phyloP scores from a whole-genome alignment of 2,797 vertebrate species.

The Momotus momota region DNA sequence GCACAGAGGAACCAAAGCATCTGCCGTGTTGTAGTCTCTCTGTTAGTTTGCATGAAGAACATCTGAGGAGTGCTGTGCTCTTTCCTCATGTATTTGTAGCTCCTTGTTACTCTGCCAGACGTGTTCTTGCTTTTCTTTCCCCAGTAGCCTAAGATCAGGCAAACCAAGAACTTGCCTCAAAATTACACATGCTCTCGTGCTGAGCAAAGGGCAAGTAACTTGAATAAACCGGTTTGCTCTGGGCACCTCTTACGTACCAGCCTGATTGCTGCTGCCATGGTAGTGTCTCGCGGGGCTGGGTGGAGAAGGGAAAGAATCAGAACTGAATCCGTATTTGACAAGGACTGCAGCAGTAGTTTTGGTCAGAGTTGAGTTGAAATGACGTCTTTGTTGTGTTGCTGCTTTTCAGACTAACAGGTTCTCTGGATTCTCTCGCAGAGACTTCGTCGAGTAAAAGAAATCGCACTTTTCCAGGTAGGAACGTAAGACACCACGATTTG shows the following conservation, averaged over 20 bases:
- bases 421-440: slow-evolving; percentile 92
- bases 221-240: background rate
- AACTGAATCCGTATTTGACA: background rate
- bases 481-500: background rate
- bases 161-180: background rate
- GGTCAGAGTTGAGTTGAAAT: background rate
- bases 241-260: background rate
- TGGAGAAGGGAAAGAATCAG: background rate
- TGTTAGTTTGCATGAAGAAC: background rate
- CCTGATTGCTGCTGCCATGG: background rate
- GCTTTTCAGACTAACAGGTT: slow-evolving; percentile 82
- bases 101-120: background rate
- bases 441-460: slow-evolving; percentile 86
- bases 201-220: background rate
- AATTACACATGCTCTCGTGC: background rate
- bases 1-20: background rate
- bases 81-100: background rate
- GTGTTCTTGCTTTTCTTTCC: background rate
- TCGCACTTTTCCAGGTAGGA: slow-evolving; percentile 87
- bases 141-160: background rate
- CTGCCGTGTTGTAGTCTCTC: background rate
- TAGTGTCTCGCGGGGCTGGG: background rate
- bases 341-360: background rate
- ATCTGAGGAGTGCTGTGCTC: background rate
- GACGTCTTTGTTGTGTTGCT: background rate